These are phyloP conservation scores for Siderastrea siderea DNA, from an alignment of 92 coral and sea anemone species.

Conservation along the genomic window DNA sequence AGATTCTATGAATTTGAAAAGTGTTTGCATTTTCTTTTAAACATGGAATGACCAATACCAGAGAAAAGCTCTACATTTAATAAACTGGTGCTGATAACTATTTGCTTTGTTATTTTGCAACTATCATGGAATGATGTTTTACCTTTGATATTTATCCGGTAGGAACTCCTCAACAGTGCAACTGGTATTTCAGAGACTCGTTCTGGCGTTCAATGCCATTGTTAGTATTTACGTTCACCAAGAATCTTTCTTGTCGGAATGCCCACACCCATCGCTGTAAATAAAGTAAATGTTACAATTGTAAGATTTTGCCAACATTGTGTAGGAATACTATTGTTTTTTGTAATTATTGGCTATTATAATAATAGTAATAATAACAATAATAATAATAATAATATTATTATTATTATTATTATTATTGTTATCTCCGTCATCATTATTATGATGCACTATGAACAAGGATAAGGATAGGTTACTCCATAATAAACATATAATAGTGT, in stretches of 20 bases:
- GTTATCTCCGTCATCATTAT: too few species aligned
- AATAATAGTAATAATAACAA: too few species aligned
- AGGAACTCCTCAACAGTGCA: background rate
- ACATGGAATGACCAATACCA: background rate
- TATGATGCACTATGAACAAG: too few species aligned
- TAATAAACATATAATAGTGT: too few species aligned
- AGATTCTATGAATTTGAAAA: too few species aligned
- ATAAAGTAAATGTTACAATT: background rate
- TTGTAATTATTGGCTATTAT: too few species aligned
- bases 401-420: too few species aligned
- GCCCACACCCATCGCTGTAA: slow-evolving; percentile 16
- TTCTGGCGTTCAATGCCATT: background rate
- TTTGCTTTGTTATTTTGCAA: background rate
- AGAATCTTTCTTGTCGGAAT: background rate
- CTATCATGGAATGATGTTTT: background rate
- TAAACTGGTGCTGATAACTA: background rate
- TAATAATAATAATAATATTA: too few species aligned
- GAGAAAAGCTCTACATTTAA: background rate
- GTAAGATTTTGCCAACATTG: too few species aligned
- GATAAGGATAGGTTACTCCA: too few species aligned
- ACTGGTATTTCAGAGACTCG: background rate
- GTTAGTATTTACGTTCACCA: slow-evolving; percentile 8
- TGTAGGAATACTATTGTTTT: too few species aligned
- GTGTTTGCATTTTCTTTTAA: too few species aligned
- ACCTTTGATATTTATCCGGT: slow-evolving; percentile 5